Evolutionary conservation across 1,140 invertebrate genomes (phyloP), one percentile per base, ranked within the genome.

Genomic region (Sarcophaga peregrina): DNA sequence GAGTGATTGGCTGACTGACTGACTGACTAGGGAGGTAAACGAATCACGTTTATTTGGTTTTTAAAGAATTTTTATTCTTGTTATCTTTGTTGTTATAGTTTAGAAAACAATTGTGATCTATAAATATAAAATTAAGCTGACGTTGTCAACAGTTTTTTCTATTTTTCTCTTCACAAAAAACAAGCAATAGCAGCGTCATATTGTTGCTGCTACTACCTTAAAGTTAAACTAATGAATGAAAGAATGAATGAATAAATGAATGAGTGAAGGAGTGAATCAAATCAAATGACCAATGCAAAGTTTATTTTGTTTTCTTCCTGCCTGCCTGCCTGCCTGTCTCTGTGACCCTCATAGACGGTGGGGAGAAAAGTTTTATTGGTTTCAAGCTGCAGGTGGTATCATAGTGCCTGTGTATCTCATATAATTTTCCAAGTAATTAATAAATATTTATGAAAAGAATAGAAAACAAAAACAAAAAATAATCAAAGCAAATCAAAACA

Each of bases 221-320:
- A 25, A 8, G 17, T 68, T 6, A 68, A 68, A 17, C 62, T 25
- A 68, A 20, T 68, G n/a, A 68, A 68, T 68, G 17, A 68, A 68
- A 20, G 17, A 68, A 8, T 68, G n/a, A 58, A 13, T 37, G 4
- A 37, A 37, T 1, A 37, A 37, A 4, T 37, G 25, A 37, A 37
- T 37, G 4, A 37, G 25, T 37, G 25, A 37, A 37, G 4, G 25
- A 37, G 4, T 37, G 25, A 58, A 58, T 58, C n/a, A 58, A 58
- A 52, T 52, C 13, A 25, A 68, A 68, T 68, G 62, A 68, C 62
- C 62, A 68, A 68, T 20, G 62, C 62, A 17, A 68, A 7, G 62
- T 68, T 68, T 68, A 9, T 52, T 10, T 52, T 52, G 13, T 13
- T 52, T 52, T 37, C 25, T 37, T 37, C 25, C 25, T 37, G 25